These are phyloP conservation scores for Camponotus fellah DNA, from an alignment of 2,888 invertebrate genomes.

Conservation along the genomic window DNA sequence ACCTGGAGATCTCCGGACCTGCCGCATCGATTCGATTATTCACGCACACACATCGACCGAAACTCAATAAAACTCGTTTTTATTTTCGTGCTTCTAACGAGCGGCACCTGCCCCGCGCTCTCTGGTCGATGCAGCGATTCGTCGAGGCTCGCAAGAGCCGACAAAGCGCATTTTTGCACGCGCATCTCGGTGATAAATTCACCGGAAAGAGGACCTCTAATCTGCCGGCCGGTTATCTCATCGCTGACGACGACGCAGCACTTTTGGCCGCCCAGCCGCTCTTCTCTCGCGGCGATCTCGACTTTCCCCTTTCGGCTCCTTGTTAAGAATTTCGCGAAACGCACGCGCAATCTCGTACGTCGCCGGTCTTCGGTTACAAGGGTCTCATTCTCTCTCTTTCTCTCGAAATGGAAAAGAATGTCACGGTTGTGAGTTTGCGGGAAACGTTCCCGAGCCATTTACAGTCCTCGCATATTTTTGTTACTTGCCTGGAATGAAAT, in stretches of 20 bases:
- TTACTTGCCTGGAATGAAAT: slow-evolving; percentile 38
- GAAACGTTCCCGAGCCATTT: slow-evolving; percentile 8
- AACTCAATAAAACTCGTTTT: slow-evolving; percentile 62
- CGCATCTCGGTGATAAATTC: slow-evolving; percentile 71
- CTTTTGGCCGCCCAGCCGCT: slow-evolving; percentile 62
- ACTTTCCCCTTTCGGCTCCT: slow-evolving; percentile 57
- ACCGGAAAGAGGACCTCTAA: slow-evolving; percentile 70
- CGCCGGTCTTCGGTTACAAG: slow-evolving; percentile 50
- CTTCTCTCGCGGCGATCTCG: slow-evolving; percentile 38
- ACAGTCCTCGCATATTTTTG: slow-evolving; percentile 24
- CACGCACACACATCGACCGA: slow-evolving; percentile 29
- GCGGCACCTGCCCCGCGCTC: slow-evolving; percentile 48
- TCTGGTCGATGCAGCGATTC: slow-evolving; percentile 44
- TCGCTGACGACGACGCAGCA: slow-evolving; percentile 64
- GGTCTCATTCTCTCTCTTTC: slow-evolving; percentile 13
- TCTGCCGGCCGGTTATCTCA: slow-evolving; percentile 72
- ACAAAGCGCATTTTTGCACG: slow-evolving; percentile 78
- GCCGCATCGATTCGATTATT: slow-evolving; percentile 54
- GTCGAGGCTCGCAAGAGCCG: slow-evolving; percentile 57
- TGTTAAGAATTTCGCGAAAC: slow-evolving; percentile 68
- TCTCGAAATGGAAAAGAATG: slow-evolving; percentile 51
- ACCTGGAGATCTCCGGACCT: slow-evolving; percentile 23
- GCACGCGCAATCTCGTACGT: slow-evolving; percentile 54
- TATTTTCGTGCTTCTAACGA: slow-evolving; percentile 12
- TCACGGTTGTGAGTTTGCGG: slow-evolving; percentile 6